Conservation (phyloP, 2,113 vertebrate genomes). For the Onychostoma macrolepis region DNA sequence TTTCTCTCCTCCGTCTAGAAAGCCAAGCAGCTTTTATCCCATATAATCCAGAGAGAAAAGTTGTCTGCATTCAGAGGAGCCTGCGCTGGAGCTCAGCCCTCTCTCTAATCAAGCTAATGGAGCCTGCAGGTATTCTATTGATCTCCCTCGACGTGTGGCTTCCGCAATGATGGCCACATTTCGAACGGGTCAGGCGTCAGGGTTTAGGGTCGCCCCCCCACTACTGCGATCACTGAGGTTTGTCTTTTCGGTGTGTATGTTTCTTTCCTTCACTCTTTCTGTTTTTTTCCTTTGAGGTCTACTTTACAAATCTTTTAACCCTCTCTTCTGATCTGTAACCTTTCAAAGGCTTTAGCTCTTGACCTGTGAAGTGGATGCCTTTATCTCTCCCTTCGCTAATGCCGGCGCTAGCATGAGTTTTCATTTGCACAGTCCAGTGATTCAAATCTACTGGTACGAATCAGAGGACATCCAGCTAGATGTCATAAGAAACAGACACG, state of each 20-base stretch:
- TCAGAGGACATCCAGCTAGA: conserved; percentile 91
- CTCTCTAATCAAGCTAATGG: conserved; percentile 93
- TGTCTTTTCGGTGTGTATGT: conserved; percentile 59
- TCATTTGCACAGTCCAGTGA: conserved; percentile 82
- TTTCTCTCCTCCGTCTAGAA: conserved; percentile 75
- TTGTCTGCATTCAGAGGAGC: conserved; percentile 79
- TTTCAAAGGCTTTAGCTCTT: conserved; percentile 83
- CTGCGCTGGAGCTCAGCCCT: conserved; percentile 70
- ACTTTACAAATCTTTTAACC: conserved; percentile 77
- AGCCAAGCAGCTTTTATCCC: conserved; percentile 77
- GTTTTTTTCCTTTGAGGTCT: conserved; percentile 78
- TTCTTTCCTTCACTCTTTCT: conserved; percentile 58
- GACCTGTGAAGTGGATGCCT: conserved; percentile 83
- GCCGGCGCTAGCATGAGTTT: conserved; percentile 81
- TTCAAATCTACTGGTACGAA: conserved; percentile 93
- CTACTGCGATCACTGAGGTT: conserved; percentile 2
- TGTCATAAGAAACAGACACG: conserved; percentile 93
- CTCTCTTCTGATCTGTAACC: conserved; percentile 78
- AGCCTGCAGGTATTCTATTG: conserved; percentile 88
- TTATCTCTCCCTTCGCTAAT: conserved; percentile 82
- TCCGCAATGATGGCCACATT: conserved; percentile 85
- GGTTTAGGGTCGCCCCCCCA: conserved; percentile 1
- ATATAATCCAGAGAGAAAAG: conserved; percentile 88
- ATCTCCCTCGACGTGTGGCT: conserved; percentile 80
- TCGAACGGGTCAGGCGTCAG: conserved; percentile 77